Base-by-base conservation (phyloP, 2,797 vertebrate species). In the Loriculus beryllinus region DNA sequence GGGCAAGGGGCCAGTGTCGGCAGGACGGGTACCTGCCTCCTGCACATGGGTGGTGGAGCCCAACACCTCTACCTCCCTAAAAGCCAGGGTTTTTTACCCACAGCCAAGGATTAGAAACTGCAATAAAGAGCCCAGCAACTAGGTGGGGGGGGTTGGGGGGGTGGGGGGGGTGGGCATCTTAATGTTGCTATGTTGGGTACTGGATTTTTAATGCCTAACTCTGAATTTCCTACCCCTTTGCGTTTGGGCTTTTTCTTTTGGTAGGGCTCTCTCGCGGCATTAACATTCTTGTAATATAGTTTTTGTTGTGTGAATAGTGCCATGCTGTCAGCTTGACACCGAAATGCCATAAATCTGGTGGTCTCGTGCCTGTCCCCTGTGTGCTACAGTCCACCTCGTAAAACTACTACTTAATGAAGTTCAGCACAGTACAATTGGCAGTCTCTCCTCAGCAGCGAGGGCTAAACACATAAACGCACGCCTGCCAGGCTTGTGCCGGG, bases 341-440 rank as follows among this genome's bases (percentile, higher is more conserved):
- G 22, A 71, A 63, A 71, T 28, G 82, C 93, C 89, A 51, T 97
- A 97, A 98, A 98, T 96, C 96, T 74, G 63, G 65, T 81, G 92
- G 69, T 79, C 95, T 96, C 64, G 29, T 96, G 95, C 91, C 95
- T 83, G 93, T 94, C 96, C 90, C 96, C 71, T 0, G 29, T 64
- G 94, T 67, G 90, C 88, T 92, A 92, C 96, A 78, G 54, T 76
- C 91, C 96, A 96, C 95, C 95, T 97, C 90, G 8, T 98, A 97
- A 98, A 98, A 97, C 74, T 86, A 57, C 81, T 93, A 87, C 95
- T 95, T 97, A 97, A 97, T 97, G 96, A 98, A 97, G 95, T 88
- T 49, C 57, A 67, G 95, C 3, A 3, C 67, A 42, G 95, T 28
- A 86, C 81, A 92, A 81, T 20, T 80, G 92, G 89, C 95, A 89